Base-by-base conservation (phyloP, 2,113 vertebrate genomes). In the Gymnarchus niloticus region DNA sequence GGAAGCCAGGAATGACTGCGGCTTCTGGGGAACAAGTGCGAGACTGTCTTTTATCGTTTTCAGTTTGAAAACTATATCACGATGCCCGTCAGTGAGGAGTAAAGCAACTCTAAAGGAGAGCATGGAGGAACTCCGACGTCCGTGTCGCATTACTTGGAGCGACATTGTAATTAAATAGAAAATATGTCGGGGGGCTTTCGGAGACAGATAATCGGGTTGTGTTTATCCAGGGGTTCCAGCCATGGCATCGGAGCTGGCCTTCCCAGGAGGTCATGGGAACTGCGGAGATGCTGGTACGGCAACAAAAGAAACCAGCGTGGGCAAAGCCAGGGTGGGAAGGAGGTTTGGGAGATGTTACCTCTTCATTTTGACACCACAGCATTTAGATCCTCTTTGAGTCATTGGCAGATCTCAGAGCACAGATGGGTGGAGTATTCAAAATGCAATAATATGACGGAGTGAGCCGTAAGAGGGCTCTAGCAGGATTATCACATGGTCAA, bases 241-340 rank as follows among this genome's bases (percentile, higher is more conserved):
- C 85, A 88, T 90, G 88, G 87, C 89, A 88, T 89, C 88, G 83
- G 89, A 83, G 89, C 87, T 88, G 86, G 90, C 86, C 83, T 88
- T 87, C 86, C 89, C 85, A 84, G 84, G 76, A 61, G 77, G 91
- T 88, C 91, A 88, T 86, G 87, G 86, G 87, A 85, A 90, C 90
- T 90, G 85, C 88, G 88, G 88, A 89, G 89, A 90, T 86, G 81
- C 83, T 89, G 90, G 86, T 85, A 86, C 80, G 81, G 85, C 82
- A 91, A 92, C 90, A 92, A 91, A 91, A 87, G 87, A 17, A 28
- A 52, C 4, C 6, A 82, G 48, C 51, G 3, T 4, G 14, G 5
- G 25, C 28, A 54, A 8, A 82, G 25, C 44, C 3, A 73, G 91
- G 87, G 83, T 89, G 83, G 87, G 89, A 90, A 92, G 87, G 76